A percentile compares a stretch with the other conserved stretches of the same genome.
Evolutionary conservation across 2,113 vertebrate genomes (phyloP).

Genomic region (Motacilla alba): DNA sequence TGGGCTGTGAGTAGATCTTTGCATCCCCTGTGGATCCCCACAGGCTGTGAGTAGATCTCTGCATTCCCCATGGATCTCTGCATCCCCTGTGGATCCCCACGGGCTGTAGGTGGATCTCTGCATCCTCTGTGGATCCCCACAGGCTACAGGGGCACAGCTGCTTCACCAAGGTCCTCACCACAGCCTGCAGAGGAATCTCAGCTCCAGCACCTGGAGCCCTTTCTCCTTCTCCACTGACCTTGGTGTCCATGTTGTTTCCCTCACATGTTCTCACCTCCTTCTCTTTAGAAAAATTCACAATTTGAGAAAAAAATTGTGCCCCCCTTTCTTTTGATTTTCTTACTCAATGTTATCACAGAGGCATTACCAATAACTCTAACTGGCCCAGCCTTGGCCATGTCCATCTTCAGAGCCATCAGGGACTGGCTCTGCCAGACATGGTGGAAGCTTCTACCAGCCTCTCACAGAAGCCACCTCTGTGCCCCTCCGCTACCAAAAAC

Average conservation of each 20-base stretch:
- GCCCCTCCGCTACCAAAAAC: accelerated
- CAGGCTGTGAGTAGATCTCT: too few species aligned
- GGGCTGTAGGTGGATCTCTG: not conserved
- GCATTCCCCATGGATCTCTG: too few species aligned
- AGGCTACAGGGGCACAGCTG: not conserved
- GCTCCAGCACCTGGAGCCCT: not conserved
- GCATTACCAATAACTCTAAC: not conserved
- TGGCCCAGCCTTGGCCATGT: not conserved
- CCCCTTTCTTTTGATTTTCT: not conserved
- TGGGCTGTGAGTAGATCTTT: too few species aligned
- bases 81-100: accelerated
- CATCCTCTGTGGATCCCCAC: accelerated
- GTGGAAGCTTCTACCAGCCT: not conserved
- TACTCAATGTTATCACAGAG: not conserved
- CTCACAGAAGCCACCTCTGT: not conserved
- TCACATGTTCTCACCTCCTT: not conserved
- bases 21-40: not conserved
- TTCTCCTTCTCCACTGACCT: not conserved
- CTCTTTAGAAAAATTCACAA: too few species aligned
- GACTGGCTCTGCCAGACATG: not conserved
- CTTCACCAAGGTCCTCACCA: not conserved
- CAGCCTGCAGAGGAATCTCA: not conserved
- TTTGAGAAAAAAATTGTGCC: not conserved
- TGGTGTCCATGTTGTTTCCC: not conserved
- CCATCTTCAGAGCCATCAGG: not conserved